These are phyloP conservation scores for Mus caroli DNA, from an alignment of 2,797 vertebrate species.

Conservation along the genomic window DNA sequence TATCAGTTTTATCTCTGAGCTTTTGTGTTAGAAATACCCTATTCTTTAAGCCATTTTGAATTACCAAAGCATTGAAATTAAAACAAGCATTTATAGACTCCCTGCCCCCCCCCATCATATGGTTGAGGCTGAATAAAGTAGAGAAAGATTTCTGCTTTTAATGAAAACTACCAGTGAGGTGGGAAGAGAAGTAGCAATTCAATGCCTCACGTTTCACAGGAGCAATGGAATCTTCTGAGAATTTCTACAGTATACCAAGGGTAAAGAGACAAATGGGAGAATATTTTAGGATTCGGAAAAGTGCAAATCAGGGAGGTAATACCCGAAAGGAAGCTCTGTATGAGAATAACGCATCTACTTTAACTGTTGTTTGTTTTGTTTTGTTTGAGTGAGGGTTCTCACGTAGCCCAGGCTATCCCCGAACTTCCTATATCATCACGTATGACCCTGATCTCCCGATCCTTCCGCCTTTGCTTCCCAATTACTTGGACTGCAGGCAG, in stretches of 20 bases:
- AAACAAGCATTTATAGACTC: background rate
- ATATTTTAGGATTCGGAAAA: background rate
- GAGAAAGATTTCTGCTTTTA: background rate
- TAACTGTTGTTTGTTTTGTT: background rate
- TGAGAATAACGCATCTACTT: background rate
- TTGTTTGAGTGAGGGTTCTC: background rate
- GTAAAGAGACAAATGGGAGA: background rate
- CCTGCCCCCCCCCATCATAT: background rate
- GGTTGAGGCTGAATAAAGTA: slow-evolving; percentile 7
- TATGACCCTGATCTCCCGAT: background rate
- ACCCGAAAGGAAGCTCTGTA: background rate
- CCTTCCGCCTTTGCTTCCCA: background rate
- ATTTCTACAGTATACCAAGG: slow-evolving; percentile 14
- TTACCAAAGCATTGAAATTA: background rate
- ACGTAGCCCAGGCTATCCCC: background rate
- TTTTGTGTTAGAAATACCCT: background rate
- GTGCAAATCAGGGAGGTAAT: background rate
- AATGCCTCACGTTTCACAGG: slow-evolving; percentile 14
- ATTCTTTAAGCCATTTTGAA: slow-evolving; percentile 18
- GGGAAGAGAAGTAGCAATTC: slow-evolving; percentile 3
- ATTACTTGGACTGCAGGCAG: background rate
- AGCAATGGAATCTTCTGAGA: background rate
- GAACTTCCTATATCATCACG: background rate
- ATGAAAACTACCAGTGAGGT: slow-evolving; percentile 18
- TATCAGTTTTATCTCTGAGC: background rate